phyloP scores from a whole-genome alignment of 2,113 vertebrate genomes.

The Corapipo altera region DNA sequence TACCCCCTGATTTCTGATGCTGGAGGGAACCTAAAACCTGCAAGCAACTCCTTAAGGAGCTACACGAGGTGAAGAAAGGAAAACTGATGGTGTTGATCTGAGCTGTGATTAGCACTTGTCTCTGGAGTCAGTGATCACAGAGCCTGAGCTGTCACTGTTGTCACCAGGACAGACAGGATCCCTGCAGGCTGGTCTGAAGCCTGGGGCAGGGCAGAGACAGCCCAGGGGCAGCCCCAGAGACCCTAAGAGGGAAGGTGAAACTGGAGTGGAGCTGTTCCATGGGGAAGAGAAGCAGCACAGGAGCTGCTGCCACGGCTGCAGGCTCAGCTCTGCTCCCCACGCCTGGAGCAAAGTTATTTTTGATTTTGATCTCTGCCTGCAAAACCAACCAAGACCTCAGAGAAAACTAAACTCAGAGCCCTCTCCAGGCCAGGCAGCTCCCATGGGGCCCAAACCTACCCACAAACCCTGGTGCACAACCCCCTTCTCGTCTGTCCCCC shows the following conservation, averaged over 20 bases:
- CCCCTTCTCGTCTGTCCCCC: not conserved
- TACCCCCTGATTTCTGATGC: not conserved
- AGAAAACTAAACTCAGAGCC: not conserved
- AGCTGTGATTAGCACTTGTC: not conserved
- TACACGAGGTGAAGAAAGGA: not conserved
- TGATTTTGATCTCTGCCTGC: not conserved
- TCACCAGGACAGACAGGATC: not conserved
- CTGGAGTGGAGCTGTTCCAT: not conserved
- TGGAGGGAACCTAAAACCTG: not conserved
- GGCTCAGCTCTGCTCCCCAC: not conserved
- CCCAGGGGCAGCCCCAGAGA: not conserved
- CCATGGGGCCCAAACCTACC: not conserved
- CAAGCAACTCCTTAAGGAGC: not conserved
- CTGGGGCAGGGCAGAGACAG: not conserved
- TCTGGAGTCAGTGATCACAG: not conserved
- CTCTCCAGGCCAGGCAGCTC: not conserved
- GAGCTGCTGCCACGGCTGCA: fast-evolving
- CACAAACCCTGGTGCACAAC: not conserved
- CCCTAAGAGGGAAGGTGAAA: not conserved
- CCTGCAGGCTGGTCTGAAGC: not conserved
- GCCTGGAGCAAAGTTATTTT: not conserved
- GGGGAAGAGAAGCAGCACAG: not conserved
- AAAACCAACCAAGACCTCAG: fast-evolving
- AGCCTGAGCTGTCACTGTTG: not conserved
- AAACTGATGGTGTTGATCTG: not conserved